These are phyloP conservation scores for Sylvia atricapilla DNA, from an alignment of 2,113 vertebrate genomes.

Conservation along the genomic window DNA sequence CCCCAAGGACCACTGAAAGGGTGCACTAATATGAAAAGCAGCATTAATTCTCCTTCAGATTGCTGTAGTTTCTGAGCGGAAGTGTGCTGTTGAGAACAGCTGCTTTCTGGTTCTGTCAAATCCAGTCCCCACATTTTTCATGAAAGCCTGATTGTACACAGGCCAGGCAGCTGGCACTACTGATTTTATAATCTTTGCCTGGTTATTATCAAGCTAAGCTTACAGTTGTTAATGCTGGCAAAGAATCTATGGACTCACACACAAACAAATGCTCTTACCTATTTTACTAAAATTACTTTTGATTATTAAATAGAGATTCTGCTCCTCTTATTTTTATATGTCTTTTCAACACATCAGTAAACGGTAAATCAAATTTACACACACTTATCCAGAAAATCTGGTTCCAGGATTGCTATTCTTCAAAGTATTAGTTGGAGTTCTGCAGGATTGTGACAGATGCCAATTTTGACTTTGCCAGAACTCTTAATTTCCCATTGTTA, in stretches of 20 bases:
- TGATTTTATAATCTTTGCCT: conserved; percentile 28
- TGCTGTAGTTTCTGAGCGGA: not conserved
- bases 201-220: not conserved
- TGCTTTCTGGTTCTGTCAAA: conserved; percentile 16
- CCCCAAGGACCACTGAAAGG: not conserved
- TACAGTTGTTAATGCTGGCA: conserved; percentile 20
- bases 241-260: not conserved
- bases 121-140: conserved; percentile 8
- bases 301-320: not conserved
- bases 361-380: not conserved
- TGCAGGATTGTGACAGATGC: not conserved
- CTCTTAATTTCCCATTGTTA: not conserved
- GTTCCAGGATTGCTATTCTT: not conserved
- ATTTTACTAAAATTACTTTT: not conserved
- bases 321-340: not conserved
- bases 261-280: not conserved
- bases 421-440: not conserved
- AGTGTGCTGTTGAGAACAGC: conserved; percentile 11
- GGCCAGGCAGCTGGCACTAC: conserved; percentile 23
- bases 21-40: not conserved
- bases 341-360: not conserved
- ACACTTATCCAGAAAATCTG: not conserved
- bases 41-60: not conserved
- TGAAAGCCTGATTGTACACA: conserved; percentile 33
- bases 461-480: not conserved